Evolutionary conservation across 2,888 invertebrate species (phyloP), one percentile per base, ranked within the genome.

Genomic region (Ichneumon xanthorius): DNA sequence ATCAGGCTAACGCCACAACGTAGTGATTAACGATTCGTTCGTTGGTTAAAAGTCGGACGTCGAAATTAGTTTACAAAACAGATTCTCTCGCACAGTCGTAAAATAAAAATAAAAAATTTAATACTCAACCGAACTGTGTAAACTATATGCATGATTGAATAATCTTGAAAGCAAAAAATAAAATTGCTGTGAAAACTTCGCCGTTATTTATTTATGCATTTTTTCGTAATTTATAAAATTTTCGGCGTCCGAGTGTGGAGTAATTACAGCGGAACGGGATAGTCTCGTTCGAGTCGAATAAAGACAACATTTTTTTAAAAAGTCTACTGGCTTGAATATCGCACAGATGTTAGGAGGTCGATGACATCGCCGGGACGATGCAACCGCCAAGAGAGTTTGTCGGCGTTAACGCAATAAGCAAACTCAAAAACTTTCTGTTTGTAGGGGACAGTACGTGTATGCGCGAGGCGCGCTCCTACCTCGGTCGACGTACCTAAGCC

Each of bases 1-100:
- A 93, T 93, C 92, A 93, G 90, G 90, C 90, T 87, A 90, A 88
- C 88, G 82, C 80, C 80, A 53, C 75, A 82, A 72, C 30, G 45
- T 80, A 82, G 77, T 80, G 72, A 77, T 80, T 53, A 71, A 72
- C 5, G 4, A 50, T 65, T 55, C 45, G 55, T 75, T 70, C 37
- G 33, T 22, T 50, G 19, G 76, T 58, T 11, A 76, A 19, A 40
- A 40, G 63, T 55, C 58, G 77, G 40, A 71, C 45, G 22, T 45
- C 58, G 73, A 73, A 73, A 55, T 30, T 53, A 37, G 16, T 70
- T 68, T 19, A 26, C 26, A 14, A 22, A 9, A 26, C 50, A 22
- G 16, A 68, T 26, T 16, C 45, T 16, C 45, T 16, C 16, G 4
- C 1, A 16, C 16, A 48, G 16, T 48, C 45, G 45, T 16, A 48